phyloP scores from a whole-genome alignment of 2,888 invertebrate genomes.

The Athalia rosae region DNA sequence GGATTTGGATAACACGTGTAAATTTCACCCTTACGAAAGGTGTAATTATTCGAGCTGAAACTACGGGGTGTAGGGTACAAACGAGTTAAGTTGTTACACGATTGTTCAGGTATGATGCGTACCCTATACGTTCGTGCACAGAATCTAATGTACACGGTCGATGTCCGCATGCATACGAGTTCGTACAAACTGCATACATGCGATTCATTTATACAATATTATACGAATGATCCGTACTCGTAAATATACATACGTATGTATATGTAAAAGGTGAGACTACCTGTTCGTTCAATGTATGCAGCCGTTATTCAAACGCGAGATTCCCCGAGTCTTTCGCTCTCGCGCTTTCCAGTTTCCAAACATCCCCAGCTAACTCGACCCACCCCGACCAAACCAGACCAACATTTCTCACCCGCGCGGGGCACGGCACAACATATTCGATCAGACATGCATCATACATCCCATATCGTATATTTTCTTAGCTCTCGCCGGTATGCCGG shows the following conservation, averaged over 20 bases:
- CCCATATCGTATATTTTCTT: conserved; percentile 37
- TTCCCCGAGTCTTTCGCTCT: conserved; percentile 33
- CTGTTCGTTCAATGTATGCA: conserved; percentile 37
- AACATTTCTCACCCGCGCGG: conserved; percentile 20
- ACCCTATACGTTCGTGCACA: background rate
- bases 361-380: too few species aligned
- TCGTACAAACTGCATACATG: background rate
- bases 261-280: background rate
- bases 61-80: too few species aligned
- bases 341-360: conserved; percentile 22
- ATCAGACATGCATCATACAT: conserved; percentile 42
- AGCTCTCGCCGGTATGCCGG: background rate
- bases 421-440: conserved; percentile 38
- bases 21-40: too few species aligned
- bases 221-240: background rate
- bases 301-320: conserved; percentile 40
- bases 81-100: background rate
- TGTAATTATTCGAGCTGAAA: too few species aligned
- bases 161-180: background rate
- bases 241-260: background rate
- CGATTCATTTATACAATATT: background rate
- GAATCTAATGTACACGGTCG: background rate
- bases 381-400: too few species aligned
- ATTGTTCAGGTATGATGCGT: background rate
- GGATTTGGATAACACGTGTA: too few species aligned